Evolutionary conservation across 1,140 invertebrate species (phyloP).

Genomic region (Zeugodacus cucurbitae): DNA sequence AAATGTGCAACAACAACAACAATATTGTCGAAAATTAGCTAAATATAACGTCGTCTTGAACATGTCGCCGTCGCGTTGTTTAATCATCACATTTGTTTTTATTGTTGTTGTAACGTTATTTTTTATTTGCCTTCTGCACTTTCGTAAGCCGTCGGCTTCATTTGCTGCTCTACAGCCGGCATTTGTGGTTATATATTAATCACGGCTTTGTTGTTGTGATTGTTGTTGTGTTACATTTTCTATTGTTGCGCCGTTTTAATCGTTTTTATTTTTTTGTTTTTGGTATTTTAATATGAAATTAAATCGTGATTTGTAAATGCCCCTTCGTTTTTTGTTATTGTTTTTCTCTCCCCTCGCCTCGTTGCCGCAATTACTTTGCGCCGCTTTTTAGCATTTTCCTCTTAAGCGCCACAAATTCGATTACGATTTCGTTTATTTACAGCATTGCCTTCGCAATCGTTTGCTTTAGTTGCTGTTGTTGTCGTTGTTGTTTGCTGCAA

Average conservation of each 20-base stretch:
- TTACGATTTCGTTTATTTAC: not conserved
- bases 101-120: not conserved
- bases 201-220: not conserved
- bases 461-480: not conserved
- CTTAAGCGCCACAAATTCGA: not conserved
- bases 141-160: not conserved
- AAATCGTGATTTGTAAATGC: conserved; percentile 30
- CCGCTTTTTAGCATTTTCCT: not conserved
- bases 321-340: not conserved
- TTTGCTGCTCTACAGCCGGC: not conserved
- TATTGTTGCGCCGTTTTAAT: not conserved
- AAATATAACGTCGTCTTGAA: not conserved
- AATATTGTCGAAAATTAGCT: not conserved
- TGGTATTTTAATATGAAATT: not conserved
- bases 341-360: not conserved
- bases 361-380: not conserved
- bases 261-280: not conserved
- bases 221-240: not conserved
- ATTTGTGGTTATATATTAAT: not conserved
- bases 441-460: not conserved
- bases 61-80: not conserved
- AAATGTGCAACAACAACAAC: not conserved
- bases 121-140: not conserved
- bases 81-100: not conserved
- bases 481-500: not conserved